Evolutionary conservation across 2,797 vertebrate genomes (phyloP).

Genomic region (Heliangelus exortis): DNA sequence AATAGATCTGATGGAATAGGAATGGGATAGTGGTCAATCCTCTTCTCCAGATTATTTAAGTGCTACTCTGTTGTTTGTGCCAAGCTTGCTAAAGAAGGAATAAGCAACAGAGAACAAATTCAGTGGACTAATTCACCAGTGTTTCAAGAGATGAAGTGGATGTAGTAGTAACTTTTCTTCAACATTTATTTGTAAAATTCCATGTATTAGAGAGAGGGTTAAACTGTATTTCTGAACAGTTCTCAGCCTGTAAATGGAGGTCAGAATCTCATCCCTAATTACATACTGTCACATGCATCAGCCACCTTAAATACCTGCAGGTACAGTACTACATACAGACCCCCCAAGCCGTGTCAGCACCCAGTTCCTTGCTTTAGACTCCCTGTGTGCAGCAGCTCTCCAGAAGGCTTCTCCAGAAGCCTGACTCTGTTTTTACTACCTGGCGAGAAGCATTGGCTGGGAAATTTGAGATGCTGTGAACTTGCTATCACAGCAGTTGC

Average conservation of each 20-base stretch:
- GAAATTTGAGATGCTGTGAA: background rate
- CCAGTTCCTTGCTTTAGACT: background rate
- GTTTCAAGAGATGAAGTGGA: background rate
- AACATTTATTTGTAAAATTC: background rate
- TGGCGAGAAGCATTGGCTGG: background rate
- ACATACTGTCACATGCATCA: background rate
- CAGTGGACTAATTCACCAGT: background rate
- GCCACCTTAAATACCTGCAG: background rate
- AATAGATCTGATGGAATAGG: background rate
- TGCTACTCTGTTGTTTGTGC: background rate
- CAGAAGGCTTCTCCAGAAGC: background rate
- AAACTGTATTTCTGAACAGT: background rate
- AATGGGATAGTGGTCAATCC: background rate
- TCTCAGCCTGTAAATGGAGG: rapidly evolving
- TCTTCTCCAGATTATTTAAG: background rate
- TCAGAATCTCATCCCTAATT: background rate
- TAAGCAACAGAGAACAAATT: background rate
- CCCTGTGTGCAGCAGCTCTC: background rate
- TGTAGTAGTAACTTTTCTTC: background rate
- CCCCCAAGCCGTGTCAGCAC: background rate
- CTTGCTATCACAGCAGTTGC: background rate
- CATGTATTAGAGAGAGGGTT: background rate
- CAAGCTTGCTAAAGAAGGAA: background rate
- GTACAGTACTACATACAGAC: background rate
- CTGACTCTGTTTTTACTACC: background rate